Percentiles rank a stretch among this genome's conserved stretches.
Conservation (phyloP, 2,888 invertebrate genomes). For the Microctonus aethiopoides region DNA sequence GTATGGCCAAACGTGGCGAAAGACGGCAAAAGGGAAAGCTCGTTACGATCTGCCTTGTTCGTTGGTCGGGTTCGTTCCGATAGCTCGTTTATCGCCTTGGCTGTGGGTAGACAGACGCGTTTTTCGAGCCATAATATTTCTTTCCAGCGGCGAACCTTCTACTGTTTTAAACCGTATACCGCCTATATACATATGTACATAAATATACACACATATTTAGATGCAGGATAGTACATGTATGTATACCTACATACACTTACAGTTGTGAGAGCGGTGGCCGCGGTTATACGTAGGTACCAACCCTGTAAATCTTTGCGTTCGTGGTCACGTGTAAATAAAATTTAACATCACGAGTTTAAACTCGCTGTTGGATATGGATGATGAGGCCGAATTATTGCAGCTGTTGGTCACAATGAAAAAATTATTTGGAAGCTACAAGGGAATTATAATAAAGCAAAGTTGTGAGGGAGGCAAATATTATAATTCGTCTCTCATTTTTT, state of each 20-base stretch:
- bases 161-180: slow-evolving; percentile 7
- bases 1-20: slow-evolving; percentile 20
- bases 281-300: not conserved
- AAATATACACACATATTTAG: too few species aligned
- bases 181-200: not conserved
- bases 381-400: slow-evolving; percentile 29
- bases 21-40: slow-evolving; percentile 36
- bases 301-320: slow-evolving; percentile 23
- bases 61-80: slow-evolving; percentile 35
- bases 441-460: not conserved
- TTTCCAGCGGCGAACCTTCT: slow-evolving; percentile 30
- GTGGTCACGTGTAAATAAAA: slow-evolving; percentile 12
- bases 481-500: slow-evolving; percentile 36
- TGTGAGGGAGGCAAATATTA: slow-evolving; percentile 9
- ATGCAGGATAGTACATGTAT: too few species aligned
- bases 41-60: slow-evolving; percentile 29
- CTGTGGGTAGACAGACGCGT: slow-evolving; percentile 40
- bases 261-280: not conserved
- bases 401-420: slow-evolving; percentile 20
- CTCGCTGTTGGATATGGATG: not conserved
- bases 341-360: not conserved
- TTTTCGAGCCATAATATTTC: slow-evolving; percentile 43
- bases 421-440: not conserved
- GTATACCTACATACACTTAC: not conserved
- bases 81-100: slow-evolving; percentile 43